Conservation (phyloP, 1,140 invertebrate genomes). For the Zaprionus gabonicus region DNA sequence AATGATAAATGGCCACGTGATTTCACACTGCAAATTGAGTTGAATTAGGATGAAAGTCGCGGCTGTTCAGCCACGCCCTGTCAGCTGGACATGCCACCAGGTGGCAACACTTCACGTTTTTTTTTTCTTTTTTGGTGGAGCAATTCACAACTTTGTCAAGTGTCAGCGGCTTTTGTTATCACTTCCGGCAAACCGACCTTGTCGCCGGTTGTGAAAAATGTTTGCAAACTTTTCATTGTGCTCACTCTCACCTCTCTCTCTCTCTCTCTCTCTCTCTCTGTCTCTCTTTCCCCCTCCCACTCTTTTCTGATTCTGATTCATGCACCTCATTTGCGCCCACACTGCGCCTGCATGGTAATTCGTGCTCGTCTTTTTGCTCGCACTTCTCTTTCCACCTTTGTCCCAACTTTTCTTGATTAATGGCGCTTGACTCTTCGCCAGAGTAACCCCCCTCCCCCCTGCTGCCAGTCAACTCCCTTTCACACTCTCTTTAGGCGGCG, state of each 20-base stretch:
- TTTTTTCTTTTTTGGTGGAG: constrained; percentile 45
- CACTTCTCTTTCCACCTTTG: constrained; percentile 29
- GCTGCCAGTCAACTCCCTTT: neutral
- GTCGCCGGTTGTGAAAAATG: constrained; percentile 69
- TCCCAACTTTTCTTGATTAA: constrained; percentile 71
- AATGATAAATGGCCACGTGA: constrained; percentile 62
- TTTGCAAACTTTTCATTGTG: constrained; percentile 71
- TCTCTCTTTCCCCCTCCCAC: neutral
- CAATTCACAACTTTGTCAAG: constrained; percentile 76
- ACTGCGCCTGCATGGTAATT: constrained; percentile 57
- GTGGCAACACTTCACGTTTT: constrained; percentile 35
- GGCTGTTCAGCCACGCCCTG: constrained; percentile 29
- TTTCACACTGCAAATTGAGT: constrained; percentile 63
- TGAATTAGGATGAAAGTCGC: constrained; percentile 55
- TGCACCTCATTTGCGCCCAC: constrained; percentile 69
- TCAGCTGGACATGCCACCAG: constrained; percentile 45
- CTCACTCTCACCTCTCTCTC: neutral
- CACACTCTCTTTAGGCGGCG: neutral
- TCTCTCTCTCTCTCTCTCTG: neutral
- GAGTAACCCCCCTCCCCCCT: neutral
- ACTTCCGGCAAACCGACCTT: constrained; percentile 65
- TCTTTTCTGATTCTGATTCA: constrained; percentile 63
- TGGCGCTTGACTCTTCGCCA: constrained; percentile 54
- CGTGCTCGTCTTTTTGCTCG: constrained; percentile 7
- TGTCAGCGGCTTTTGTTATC: constrained; percentile 83